Evolutionary conservation across 2,113 vertebrate genomes (phyloP), one percentile per base, ranked within the genome.

Genomic region (Ptychochromis oligacanthus): DNA sequence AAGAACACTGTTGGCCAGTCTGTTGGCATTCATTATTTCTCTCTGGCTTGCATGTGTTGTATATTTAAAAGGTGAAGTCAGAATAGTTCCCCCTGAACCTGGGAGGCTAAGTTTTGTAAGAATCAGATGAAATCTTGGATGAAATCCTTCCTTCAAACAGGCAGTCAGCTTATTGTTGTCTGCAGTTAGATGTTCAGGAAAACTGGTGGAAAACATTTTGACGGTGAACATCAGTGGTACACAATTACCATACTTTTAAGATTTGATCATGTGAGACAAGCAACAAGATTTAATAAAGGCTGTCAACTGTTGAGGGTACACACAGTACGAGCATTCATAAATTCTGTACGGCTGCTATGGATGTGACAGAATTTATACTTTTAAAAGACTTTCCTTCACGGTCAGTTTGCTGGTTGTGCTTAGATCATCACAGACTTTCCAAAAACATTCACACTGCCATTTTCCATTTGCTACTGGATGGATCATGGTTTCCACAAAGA

Each of bases 401-500:
- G 34, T 87, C 12, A 31, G 24, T 77, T 78, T 36, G 28, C 52
- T 65, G 61, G 57, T 80, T 87, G 28, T 18, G 36, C 55, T 83
- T 14, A 49, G 36, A 75, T 75, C 57, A 67, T 65, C 54, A 13
- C 46, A 83, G 75, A 88, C 83, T 77, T 88, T 87, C 80, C 82
- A 58, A 64, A 88, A 91, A 89, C 88, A 87, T 77, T 72, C 7
- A 57, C 10, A 7, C 85, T 81, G 72, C 75, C 79, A 83, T 12
- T 40, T 86, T 85, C 81, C 72, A 31, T 80, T 89, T 67, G 38
- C 83, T 34, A 1, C 20, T 1, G 34, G 61, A 36, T 59, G 55
- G 22, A 6, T 89, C 65, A 74, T 34, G 81, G 70, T 91, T 89
- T 91, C 90, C 81, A 82, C 4, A 14, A 58, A 80, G 54, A 75